Base-by-base conservation (phyloP, 2,113 vertebrate genomes). In the Geococcyx californianus region DNA sequence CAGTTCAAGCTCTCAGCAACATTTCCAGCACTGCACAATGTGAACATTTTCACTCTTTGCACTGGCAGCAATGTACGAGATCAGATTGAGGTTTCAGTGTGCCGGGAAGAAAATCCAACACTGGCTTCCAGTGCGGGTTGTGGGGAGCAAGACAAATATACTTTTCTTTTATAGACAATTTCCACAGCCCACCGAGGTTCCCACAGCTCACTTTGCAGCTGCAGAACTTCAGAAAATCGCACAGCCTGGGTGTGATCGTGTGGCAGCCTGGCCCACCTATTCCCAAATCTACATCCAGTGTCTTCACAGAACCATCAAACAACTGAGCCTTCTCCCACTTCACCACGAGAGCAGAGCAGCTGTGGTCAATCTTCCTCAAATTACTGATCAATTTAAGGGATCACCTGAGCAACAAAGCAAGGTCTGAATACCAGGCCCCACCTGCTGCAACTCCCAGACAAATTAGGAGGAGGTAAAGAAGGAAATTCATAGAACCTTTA, bases 121-220 rank as follows among this genome's bases (percentile, higher is more conserved):
- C 91, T 84, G 56, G 80, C 89, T 96, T 80, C 95, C 87, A 95
- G 92, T 87, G 88, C 88, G 59, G 87, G 77, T 68, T 85, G 95
- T 72, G 90, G 94, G 93, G 92, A 97, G 83, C 84, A 87, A 89
- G 86, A 72, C 87, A 86, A 87, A 92, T 91, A 93, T 16, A 73
- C 58, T 95, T 90, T 76, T 92, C 94, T 94, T 94, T n/a, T 97
- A 96, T 75, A 97, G 96, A 63, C 96, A 87, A 97, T 98, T 97
- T 98, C n/a, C n/a, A 97, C 92, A 95, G 97, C 74, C 90, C 91
- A 90, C 93, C 90, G 96, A 96, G 96, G 80, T 93, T 94, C 92
- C 94, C 94, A 62, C 38, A 91, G 97, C 97, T 97, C 96, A 94
- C 92, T 83, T 78, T 93, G 81, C 92, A 97, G 94, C 96, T 94